Evolutionary conservation across 2,113 vertebrate genomes (phyloP).

Genomic region (Poeciliopsis occidentalis): DNA sequence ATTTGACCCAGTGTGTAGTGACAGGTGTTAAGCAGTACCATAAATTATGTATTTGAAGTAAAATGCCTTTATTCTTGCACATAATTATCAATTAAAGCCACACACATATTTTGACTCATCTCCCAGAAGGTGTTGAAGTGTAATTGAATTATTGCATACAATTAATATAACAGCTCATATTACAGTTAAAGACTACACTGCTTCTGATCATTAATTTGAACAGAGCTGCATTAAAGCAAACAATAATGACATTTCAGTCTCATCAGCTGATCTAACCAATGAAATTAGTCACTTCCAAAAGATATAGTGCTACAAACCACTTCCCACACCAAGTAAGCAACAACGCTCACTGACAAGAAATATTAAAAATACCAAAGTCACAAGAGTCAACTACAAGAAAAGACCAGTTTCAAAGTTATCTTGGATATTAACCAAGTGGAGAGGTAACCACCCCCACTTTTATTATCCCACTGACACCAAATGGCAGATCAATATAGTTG

Average conservation of each 20-base stretch:
- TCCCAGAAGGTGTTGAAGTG: neutral
- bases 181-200: too few species aligned
- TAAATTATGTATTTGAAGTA: neutral
- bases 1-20: conserved; percentile 48
- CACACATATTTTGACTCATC: neutral
- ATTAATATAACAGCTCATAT: too few species aligned
- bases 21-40: conserved; percentile 30
- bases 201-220: neutral
- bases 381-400: neutral
- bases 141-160: too few species aligned
- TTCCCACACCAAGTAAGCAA: neutral
- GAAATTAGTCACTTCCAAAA: neutral
- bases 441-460: conserved; percentile 8
- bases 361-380: neutral
- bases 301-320: neutral
- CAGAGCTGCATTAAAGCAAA: neutral
- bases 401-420: neutral
- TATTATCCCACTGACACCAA: conserved; percentile 21
- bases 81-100: neutral
- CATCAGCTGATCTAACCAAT: neutral
- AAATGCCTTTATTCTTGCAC: neutral
- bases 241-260: neutral
- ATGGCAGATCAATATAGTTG: conserved; percentile 43
- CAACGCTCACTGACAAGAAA: neutral
- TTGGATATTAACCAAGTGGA: conserved; percentile 23